Base-by-base conservation (phyloP, 2,797 vertebrate genomes). In the Leucoraja ocellata region DNA sequence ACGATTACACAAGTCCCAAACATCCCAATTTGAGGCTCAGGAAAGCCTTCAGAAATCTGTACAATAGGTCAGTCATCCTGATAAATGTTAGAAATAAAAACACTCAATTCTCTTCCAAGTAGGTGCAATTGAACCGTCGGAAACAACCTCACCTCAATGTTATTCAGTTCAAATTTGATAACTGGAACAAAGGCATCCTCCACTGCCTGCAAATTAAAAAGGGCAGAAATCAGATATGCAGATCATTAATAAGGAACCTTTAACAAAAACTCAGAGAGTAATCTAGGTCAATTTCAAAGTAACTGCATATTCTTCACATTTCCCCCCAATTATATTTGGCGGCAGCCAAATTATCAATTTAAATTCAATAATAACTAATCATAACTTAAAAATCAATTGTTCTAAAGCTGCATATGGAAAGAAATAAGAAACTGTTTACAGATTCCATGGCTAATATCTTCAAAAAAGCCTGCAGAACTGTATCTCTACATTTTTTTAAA, bases 131-230 rank as follows among this genome's bases (percentile, higher is more conserved):
- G 36, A 1, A 65, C 2, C 32, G n/a, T 32, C 10, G 68, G 25
- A 28, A 28, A 25, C n/a, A 80, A 36, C 93, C 95, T 97, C 96
- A 99, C 99, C 98, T 99, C 99, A 95, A 99, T 99, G 93, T 97
- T 97, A 94, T 98, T 97, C 97, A 99, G 99, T 95, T 98, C 98
- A 96, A 99, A 99, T 95, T 99, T 99, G 94, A 99, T 97, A 95
- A 99, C 99, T 0, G 99, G 99, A 93, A 99, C 99, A 96, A 99
- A 99, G 0, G 99, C 99, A 95, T 99, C 98, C 95, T 99, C 98
- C 28, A 99, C 98, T 95, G 99, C 98, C 99, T 99, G 94, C 83
- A 94, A 94, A 94, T 74, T 28, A 80, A 95, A 14, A 95, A 46
- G 28, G 9, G 28, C 25, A 68, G 58, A n/a, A n/a, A 16, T 28